phyloP scores from a whole-genome alignment of 1,140 invertebrate genomes.

The Brachionus sp. region DNA sequence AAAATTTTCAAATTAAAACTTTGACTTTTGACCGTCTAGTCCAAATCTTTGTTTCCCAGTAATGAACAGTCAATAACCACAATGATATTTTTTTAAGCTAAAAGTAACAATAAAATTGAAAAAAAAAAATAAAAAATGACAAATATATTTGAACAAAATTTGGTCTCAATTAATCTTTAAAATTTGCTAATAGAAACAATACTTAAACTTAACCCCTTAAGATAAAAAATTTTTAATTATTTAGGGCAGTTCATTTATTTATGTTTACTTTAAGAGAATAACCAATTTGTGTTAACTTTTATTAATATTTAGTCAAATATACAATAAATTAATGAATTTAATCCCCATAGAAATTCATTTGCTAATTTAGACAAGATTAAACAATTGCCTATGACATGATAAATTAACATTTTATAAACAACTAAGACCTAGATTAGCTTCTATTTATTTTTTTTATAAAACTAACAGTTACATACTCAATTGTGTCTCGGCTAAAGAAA shows the following conservation, averaged over 20 bases:
- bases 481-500: background rate
- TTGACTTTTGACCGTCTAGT: too few species aligned
- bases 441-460: constrained; percentile 2
- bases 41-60: too few species aligned
- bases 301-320: background rate
- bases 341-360: background rate
- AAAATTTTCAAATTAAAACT: too few species aligned
- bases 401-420: background rate
- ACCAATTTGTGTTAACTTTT: background rate
- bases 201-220: background rate
- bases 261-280: background rate
- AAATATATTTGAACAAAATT: too few species aligned
- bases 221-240: background rate
- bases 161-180: too few species aligned
- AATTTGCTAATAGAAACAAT: background rate
- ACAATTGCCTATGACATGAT: background rate
- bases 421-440: background rate
- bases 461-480: background rate
- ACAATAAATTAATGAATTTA: background rate
- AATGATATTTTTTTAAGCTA: too few species aligned
- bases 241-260: background rate
- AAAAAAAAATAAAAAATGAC: too few species aligned
- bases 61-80: too few species aligned
- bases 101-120: too few species aligned
- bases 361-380: background rate